Evolutionary conservation across 2,797 vertebrate species (phyloP).

Genomic region (Sebastolobus alascanus): DNA sequence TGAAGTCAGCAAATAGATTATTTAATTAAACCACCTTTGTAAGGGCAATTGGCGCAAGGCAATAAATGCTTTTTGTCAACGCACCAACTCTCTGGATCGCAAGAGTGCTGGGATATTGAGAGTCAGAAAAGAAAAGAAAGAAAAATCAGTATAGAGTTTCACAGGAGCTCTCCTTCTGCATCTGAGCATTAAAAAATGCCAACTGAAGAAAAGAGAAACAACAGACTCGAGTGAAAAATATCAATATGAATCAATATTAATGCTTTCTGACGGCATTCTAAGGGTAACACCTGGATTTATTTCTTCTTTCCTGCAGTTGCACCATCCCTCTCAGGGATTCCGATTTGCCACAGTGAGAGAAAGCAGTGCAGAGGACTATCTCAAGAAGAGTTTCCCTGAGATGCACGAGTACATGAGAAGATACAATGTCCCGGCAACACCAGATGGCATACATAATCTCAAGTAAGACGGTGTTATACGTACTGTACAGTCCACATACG

Average conservation of each 20-base stretch:
- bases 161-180: background rate
- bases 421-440: slow-evolving; percentile 95
- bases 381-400: slow-evolving; percentile 98
- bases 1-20: slow-evolving; percentile 16
- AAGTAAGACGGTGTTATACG: slow-evolving; percentile 88
- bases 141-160: background rate
- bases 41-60: background rate
- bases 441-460: slow-evolving; percentile 91
- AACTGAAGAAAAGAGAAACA: background rate
- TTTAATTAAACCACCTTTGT: slow-evolving; percentile 33
- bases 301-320: slow-evolving; percentile 85
- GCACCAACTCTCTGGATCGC: slow-evolving; percentile 22
- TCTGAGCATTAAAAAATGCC: background rate
- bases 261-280: slow-evolving; percentile 9
- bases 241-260: slow-evolving; percentile 13
- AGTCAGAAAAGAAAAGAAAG: background rate
- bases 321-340: slow-evolving; percentile 98
- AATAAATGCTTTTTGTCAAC: slow-evolving; percentile 19
- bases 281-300: slow-evolving; percentile 25
- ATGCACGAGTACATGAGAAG: slow-evolving; percentile 99
- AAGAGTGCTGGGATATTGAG: slow-evolving; percentile 3
- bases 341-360: slow-evolving; percentile 97
- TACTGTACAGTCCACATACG: background rate
- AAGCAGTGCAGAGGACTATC: slow-evolving; percentile 97
- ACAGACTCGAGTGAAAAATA: background rate